Base-by-base conservation (phyloP, 1,140 invertebrate genomes). In the Diuraphis noxia region DNA sequence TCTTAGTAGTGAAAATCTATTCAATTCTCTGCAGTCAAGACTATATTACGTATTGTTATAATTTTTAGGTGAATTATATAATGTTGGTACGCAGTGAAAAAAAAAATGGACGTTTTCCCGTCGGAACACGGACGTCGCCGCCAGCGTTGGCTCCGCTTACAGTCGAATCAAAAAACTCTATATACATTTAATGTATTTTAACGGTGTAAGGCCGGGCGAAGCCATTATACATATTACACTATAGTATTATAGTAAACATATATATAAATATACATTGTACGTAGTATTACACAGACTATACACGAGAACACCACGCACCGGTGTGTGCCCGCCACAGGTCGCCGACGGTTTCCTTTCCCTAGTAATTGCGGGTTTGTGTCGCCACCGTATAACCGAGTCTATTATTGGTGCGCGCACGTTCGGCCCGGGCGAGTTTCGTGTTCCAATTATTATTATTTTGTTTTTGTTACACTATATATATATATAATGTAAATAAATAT, bases 331-430 rank as follows among this genome's bases (percentile, higher is more conserved):
- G 56, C 56, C 56, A n/a, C 82, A 85, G 25, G 82, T 85, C 81
- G 81, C 36, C 36, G 40, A n/a, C 41, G 43, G 84, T 56, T 87
- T 87, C 49, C 85, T 87, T 87, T 87, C 36, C 49, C 49, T 49
- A n/a, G 5, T 88, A 88, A 88, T 88, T 88, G 63, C 86, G 49
- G 49, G 86, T 88, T 63, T 56, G 86, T 87, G 86, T 88, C 86
- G 49, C 49, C n/a, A 41, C 82, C 84, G 43, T 30, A n/a, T n/a
- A 34, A 41, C 79, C 84, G 84, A 23, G 41, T 87, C 36, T 88
- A 88, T 79, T 79, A 79, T 88, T 88, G 86, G 86, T 88, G 56
- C 52, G 86, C 86, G 25, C 85, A 3, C 49, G 85, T 36, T 87
- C 85, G 85, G 46, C 85, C 49, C 85, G 13, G 84, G 13, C 84